Evolutionary conservation across 2,797 vertebrate species (phyloP), one percentile per base, ranked within the genome.

Genomic region (Labeo calbasu): DNA sequence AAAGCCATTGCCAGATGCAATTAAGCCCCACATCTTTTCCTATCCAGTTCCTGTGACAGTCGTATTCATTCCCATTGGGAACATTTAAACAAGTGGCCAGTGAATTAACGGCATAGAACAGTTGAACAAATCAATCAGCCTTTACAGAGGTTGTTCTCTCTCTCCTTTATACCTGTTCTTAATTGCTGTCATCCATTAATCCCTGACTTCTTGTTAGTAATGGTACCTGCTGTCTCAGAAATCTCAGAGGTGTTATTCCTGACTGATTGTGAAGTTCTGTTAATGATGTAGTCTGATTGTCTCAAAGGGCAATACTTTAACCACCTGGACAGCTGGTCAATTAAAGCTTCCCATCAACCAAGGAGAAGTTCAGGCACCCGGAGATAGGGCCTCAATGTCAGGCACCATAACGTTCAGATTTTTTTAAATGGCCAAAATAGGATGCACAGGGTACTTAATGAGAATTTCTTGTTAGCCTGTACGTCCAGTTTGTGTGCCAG

Each of bases 171-270:
- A 25, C 43, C 5, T 48, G 8, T n/a, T 73, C 55, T n/a, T 75
- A 55, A 66, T 57, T 55, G 23, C 48, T 80, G 77, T 75, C 69
- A 81, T 79, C 70, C 23, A 85, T 80, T 75, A 65, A 59, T 68
- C 59, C 70, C 36, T 32, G 70, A 32, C 70, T 36, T 76, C 51
- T 68, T 76, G 43, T 82, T 75, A 82, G 25, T 75, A 65, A 68
- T 76, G 19, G 11, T 50, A 51, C 69, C 32, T 73, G 50, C 72
- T 76, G 48, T 76, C 61, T 65, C 4, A 2, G 48, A 66, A 82
- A 82, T 75, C 70, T 66, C 46, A 14, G 12, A n/a, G 43, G 43
- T 61, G 80, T 82, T 50, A 63, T 51, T 73, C 55, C 43, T 73
- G 23, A 73, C 40, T 2, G 5, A 55, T 63, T 48, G n/a, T 63